Evolutionary conservation across 2,888 invertebrate genomes (phyloP), one percentile per base, ranked within the genome.

Genomic region (Sesia apiformis): DNA sequence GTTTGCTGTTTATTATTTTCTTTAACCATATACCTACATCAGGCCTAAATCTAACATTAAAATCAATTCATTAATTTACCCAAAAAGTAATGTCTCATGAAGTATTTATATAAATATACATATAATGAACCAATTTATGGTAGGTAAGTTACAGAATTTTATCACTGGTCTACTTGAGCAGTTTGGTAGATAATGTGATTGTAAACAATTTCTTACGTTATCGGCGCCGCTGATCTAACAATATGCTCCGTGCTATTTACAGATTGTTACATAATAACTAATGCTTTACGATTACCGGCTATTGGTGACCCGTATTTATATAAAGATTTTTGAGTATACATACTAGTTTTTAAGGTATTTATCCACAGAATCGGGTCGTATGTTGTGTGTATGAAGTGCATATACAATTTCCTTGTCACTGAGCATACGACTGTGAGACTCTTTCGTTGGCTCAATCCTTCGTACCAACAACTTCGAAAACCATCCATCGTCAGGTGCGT

Each of bases 381-480:
- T 96, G 81, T 97, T 96, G 83, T 98, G 98, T 60, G 98, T 98
- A 78, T 98, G 96, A 57, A 99, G 91, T 60, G 98, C 97, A 85
- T 97, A 99, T 69, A 99, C 95, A 56, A 95, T 93, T 85, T 98
- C 98, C 84, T 98, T 98, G 84, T 97, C 97, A 70, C 98, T 97
- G 52, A 99, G 92, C 94, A 98, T 96, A 61, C 97, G 94, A 72
- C 98, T 98, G 84, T 99, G 99, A 3, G 98, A 95, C 78, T 98
- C 97, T 81, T 97, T 97, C 3, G 97, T 97, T 4, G 97, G 97
- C 76, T 98, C 97, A 74, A 98, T 96, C 79, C 94, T 96, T 59
- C 97, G 92, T 50, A 97, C 97, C 69, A 97, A 89, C 60, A 98
- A 86, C 81, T 97, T 97, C 63, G 95, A 96, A 56, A 97, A 88